phyloP scores from a whole-genome alignment of 2,888 invertebrate genomes.

The Leptinotarsa rubiginosa region DNA sequence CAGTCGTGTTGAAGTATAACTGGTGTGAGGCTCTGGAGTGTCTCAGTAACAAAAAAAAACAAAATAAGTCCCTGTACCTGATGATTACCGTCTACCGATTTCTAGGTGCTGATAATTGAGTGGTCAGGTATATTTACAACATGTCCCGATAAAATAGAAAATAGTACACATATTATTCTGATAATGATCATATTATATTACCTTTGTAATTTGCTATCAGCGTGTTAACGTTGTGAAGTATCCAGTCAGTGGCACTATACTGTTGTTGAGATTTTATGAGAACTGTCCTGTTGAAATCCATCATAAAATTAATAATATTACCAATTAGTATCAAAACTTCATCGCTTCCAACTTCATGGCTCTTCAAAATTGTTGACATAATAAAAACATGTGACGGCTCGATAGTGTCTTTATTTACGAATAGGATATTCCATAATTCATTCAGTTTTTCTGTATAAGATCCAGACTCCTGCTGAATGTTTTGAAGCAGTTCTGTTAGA shows the following conservation, averaged over 20 bases:
- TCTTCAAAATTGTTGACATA: conserved; percentile 47
- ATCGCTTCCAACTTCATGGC: conserved; percentile 5
- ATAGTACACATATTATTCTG: not conserved
- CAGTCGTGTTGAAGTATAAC: too few relatives aligned
- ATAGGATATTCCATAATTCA: not conserved
- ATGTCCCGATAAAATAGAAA: too few relatives aligned
- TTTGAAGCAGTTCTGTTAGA: not conserved
- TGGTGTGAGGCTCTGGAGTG: too few relatives aligned
- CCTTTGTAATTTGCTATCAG: conserved; percentile 27
- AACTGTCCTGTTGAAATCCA: conserved; percentile 41
- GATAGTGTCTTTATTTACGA: not conserved
- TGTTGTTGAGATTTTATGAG: conserved; percentile 46
- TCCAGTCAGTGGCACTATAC: conserved; percentile 47
- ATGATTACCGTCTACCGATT: too few relatives aligned
- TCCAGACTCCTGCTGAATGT: not conserved
- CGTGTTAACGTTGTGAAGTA: conserved; percentile 43
- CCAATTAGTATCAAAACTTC: conserved; percentile 61
- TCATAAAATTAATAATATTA: conserved; percentile 67
- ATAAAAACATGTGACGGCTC: conserved; percentile 43
- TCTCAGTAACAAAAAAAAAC: too few relatives aligned
- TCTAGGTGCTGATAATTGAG: too few relatives aligned
- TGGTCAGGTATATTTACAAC: too few relatives aligned
- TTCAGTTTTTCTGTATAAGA: not conserved
- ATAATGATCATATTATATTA: not conserved
- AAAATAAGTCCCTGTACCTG: too few relatives aligned